Base-by-base conservation (phyloP, 2,113 vertebrate species). In the Epinephelus moara region DNA sequence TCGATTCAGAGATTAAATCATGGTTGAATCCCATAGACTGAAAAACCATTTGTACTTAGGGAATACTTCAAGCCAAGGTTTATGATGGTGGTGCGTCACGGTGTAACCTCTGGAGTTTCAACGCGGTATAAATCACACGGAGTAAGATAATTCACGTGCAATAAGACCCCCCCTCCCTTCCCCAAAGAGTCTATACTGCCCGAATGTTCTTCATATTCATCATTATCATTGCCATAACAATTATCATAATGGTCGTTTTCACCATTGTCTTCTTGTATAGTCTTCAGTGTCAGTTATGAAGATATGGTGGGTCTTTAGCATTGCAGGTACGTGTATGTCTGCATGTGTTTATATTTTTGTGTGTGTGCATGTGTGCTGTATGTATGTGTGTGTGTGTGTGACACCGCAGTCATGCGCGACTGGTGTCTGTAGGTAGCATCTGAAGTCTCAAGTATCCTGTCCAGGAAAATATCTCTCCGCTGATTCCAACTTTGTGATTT, bases 121-220 rank as follows among this genome's bases (percentile, higher is more conserved):
- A 90, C 81, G 91, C 81, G 95, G 97, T 99, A 99, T 97, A 99
- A 99, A 99, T 92, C 98, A 98, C 98, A 98, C 97, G 97, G 98
- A 99, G 96, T 99, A 98, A 99, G 97, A 98, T 98, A 98, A 96
- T 98, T 98, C 97, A 98, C 98, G 98, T 99, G 98, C 98, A 99
- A 97, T 97, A 97, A 97, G 92, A 97, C 95, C 96, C 97, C 95
- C 87, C 84, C 86, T 49, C 87, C 84, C 81, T 56, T 77, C 84
- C 92, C 87, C 80, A 74, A 75, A 89, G 79, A 91, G 92, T 92
- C 88, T 86, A 85, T 89, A 83, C 92, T 88, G 89, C 96, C 96
- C 96, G 95, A 96, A 96, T 95, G 92, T 93, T 89, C 94, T 85
- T 88, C 84, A 71, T 92, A 66, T 84, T 91, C 89, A 81, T 89